Evolutionary conservation across 1,140 invertebrate genomes (phyloP).

Genomic region (Philopotamus ludificatus): DNA sequence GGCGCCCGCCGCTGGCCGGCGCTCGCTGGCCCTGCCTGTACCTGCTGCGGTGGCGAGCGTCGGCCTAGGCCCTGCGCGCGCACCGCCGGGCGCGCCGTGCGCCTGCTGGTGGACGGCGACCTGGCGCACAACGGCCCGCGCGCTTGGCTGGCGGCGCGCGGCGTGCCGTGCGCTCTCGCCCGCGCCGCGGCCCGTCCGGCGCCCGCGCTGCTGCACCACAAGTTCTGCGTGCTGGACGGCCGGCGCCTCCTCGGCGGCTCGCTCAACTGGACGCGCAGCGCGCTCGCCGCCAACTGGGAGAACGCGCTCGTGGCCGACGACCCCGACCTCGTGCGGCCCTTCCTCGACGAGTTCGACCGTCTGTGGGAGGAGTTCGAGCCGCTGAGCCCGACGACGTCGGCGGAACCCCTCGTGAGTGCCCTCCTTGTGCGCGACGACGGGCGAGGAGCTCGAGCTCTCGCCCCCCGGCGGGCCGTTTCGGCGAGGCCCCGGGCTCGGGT

Average conservation of each 20-base stretch:
- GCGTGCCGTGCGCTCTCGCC: background rate
- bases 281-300: slow-evolving; percentile 19
- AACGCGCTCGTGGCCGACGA: slow-evolving; percentile 7
- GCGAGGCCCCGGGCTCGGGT: no score
- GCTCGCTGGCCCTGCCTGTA: slow-evolving; percentile 16
- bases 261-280: slow-evolving; percentile 29
- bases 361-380: slow-evolving; percentile 11
- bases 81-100: slow-evolving; percentile 24
- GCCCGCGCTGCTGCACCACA: slow-evolving; percentile 19
- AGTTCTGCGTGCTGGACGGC: slow-evolving; percentile 30
- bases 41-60: background rate
- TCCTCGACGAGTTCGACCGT: slow-evolving; percentile 8
- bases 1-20: background rate
- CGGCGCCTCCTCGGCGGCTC: slow-evolving; percentile 23
- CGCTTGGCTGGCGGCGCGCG: background rate
- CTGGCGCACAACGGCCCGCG: slow-evolving; percentile 14
- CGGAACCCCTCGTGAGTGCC: background rate
- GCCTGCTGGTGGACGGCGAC: slow-evolving; percentile 18
- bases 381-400: background rate
- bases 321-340: background rate
- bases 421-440: background rate
- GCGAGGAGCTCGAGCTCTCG: no score
- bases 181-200: background rate
- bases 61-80: background rate
- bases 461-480: no score